Conservation (phyloP, 2,113 vertebrate species). For the Orthonyx spaldingii region DNA sequence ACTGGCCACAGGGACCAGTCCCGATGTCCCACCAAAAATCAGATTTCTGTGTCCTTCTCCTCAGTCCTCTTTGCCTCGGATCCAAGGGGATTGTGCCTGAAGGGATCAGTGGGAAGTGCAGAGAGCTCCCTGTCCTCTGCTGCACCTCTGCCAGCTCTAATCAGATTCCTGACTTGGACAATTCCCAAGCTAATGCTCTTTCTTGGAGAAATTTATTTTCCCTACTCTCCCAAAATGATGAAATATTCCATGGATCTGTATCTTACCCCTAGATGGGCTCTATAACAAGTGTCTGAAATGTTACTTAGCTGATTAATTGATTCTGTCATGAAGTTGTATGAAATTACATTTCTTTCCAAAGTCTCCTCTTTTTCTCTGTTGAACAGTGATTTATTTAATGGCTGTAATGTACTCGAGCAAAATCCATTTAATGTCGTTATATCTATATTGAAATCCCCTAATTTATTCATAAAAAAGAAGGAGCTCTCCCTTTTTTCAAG, state of each 20-base stretch:
- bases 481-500: neutral
- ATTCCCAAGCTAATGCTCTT: neutral
- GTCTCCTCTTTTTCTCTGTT: constrained; percentile 47
- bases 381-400: constrained; percentile 75
- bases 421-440: constrained; percentile 73
- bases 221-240: neutral
- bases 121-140: neutral
- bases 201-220: constrained; percentile 15
- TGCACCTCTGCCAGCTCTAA: neutral
- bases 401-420: constrained; percentile 63
- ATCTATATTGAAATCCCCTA: constrained; percentile 71
- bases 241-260: constrained; percentile 6
- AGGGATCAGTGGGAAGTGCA: neutral
- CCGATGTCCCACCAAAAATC: neutral
- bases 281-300: constrained; percentile 5
- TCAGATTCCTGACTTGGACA: neutral
- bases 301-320: constrained; percentile 63
- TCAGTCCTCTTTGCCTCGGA: neutral
- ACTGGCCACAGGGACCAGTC: too few species aligned
- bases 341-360: constrained; percentile 65
- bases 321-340: constrained; percentile 64
- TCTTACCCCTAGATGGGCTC: neutral
- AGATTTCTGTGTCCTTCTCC: neutral
- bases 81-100: neutral
- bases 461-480: constrained; percentile 62